Evolutionary conservation across 2,888 invertebrate genomes (phyloP).

Genomic region (Frankliniella fusca): DNA sequence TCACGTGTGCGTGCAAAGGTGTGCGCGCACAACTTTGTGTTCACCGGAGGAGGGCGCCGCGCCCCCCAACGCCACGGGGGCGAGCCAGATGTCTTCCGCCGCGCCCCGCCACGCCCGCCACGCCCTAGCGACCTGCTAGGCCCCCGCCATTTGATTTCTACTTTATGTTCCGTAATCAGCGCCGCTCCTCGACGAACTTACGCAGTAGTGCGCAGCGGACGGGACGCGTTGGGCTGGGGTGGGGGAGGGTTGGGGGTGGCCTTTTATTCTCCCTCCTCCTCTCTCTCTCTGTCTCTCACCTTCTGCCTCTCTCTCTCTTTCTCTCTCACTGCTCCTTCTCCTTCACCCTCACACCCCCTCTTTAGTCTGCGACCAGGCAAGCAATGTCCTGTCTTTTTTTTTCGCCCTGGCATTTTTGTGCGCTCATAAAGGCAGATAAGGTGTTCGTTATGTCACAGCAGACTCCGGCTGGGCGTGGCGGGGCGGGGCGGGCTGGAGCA

Average conservation of each 20-base stretch:
- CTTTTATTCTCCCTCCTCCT: neutral
- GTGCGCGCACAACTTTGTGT: no score
- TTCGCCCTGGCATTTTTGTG: neutral
- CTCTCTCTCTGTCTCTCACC: neutral
- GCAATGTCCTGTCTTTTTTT: neutral
- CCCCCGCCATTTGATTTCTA: conserved; percentile 7
- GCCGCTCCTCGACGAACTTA: neutral
- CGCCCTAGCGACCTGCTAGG: neutral
- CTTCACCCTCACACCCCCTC: neutral
- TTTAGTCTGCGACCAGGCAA: neutral
- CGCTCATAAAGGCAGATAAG: conserved; percentile 10
- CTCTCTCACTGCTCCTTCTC: neutral
- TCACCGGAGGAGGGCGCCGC: neutral
- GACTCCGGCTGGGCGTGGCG: neutral
- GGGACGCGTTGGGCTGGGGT: no score
- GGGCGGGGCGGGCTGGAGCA: no score
- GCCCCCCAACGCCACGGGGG: neutral
- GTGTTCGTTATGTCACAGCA: conserved; percentile 10
- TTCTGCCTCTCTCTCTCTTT: neutral
- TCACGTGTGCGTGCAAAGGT: neutral
- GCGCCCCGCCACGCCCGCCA: neutral
- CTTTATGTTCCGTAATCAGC: neutral
- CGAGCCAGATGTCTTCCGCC: neutral
- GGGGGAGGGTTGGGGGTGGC: neutral
- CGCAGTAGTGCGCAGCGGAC: neutral